These are phyloP conservation scores for Sebastes jordani DNA, from an alignment of 2,797 vertebrate genomes.

Conservation along the genomic window DNA sequence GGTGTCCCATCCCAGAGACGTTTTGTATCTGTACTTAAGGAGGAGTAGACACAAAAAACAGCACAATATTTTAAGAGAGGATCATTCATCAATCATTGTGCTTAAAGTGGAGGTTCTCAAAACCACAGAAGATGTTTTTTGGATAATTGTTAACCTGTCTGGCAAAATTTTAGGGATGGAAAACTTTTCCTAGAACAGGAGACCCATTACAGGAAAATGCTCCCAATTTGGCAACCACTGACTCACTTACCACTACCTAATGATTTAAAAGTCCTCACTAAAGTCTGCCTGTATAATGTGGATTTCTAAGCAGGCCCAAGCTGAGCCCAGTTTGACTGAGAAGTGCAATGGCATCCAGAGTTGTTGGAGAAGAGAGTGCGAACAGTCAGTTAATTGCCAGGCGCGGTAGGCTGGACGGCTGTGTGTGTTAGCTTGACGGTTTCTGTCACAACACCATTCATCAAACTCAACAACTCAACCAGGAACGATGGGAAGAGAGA, in stretches of 20 bases:
- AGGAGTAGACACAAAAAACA: neutral
- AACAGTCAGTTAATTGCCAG: conserved; percentile 63
- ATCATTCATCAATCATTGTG: conserved; percentile 56
- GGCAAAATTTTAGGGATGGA: conserved; percentile 38
- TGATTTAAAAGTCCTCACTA: conserved; percentile 45
- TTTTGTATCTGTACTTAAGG: neutral
- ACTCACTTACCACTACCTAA: conserved; percentile 26
- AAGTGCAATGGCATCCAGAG: neutral
- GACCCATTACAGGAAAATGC: conserved; percentile 43
- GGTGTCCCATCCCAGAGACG: neutral
- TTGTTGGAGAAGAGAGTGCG: conserved; percentile 34
- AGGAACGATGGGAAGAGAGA: conserved; percentile 9
- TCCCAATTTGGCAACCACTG: conserved; percentile 43
- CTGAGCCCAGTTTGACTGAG: conserved; percentile 2
- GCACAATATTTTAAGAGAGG: neutral
- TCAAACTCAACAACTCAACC: conserved; percentile 61
- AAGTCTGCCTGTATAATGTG: conserved; percentile 7
- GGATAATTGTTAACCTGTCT: conserved; percentile 65
- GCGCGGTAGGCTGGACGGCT: conserved; percentile 35
- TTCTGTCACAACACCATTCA: conserved; percentile 77
- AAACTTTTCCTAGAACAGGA: conserved; percentile 51
- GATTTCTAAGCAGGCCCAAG: conserved; percentile 4
- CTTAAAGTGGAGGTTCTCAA: conserved; percentile 29
- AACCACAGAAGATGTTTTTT: conserved; percentile 49
- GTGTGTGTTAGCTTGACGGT: conserved; percentile 50